Conservation (phyloP, 2,113 vertebrate genomes). For the Gnathonemus echidnorhynchus region DNA sequence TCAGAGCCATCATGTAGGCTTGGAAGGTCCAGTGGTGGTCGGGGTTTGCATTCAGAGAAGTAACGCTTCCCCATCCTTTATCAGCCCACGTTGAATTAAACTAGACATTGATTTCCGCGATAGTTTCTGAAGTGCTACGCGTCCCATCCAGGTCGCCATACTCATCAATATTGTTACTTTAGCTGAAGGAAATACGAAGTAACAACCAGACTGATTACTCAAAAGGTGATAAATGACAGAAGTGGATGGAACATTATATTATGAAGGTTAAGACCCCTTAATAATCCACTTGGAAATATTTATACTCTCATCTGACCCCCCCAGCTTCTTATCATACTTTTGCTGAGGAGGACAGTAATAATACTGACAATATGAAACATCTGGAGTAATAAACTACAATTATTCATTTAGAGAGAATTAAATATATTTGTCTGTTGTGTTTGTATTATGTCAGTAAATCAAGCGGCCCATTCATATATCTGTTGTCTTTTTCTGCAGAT, state of each 20-base stretch:
- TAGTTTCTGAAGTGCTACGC: neutral
- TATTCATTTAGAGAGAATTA: neutral
- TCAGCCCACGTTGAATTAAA: neutral
- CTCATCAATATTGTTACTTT: neutral
- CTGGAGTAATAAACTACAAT: neutral
- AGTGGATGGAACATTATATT: neutral
- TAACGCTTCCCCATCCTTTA: neutral
- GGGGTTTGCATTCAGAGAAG: neutral
- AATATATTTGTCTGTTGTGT: neutral
- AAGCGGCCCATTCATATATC: neutral
- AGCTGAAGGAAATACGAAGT: neutral
- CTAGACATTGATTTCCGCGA: neutral
- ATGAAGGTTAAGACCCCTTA: neutral
- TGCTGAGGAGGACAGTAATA: neutral
- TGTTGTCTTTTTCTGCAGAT: neutral
- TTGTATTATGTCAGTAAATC: neutral
- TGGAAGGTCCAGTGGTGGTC: neutral
- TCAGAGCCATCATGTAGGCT: neutral
- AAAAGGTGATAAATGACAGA: neutral
- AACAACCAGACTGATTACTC: neutral
- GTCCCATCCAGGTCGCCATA: neutral
- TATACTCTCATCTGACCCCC: neutral
- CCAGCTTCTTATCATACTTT: neutral
- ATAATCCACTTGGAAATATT: conserved; percentile 6
- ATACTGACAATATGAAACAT: neutral